These are phyloP conservation scores for Micromesistius poutassou DNA, from an alignment of 2,797 vertebrate species.

Conservation along the genomic window DNA sequence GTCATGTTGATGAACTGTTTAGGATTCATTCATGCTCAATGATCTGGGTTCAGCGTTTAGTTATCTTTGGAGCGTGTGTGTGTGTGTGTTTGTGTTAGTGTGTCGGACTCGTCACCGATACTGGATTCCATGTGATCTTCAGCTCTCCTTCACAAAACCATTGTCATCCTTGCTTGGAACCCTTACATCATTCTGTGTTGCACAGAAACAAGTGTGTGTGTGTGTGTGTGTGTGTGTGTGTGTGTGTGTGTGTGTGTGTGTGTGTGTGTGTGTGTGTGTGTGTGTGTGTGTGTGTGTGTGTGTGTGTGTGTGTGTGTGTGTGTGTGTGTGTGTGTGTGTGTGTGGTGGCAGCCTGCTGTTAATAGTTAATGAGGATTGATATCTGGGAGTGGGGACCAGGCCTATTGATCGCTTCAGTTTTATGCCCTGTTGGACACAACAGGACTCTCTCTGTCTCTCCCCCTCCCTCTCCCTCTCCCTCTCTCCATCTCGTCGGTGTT, in stretches of 20 bases:
- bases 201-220: too few relatives aligned
- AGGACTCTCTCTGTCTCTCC: conserved; percentile 27
- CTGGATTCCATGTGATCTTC: too few relatives aligned
- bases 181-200: too few relatives aligned
- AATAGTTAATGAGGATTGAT: conserved; percentile 80
- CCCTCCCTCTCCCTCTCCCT: conserved; percentile 17
- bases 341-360: conserved; percentile 57
- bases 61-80: background rate
- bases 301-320: too few relatives aligned
- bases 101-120: too few relatives aligned
- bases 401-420: conserved; percentile 68
- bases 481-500: background rate
- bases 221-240: too few relatives aligned
- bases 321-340: background rate
- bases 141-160: too few relatives aligned
- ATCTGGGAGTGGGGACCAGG: conserved; percentile 67
- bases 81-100: background rate
- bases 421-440: conserved; percentile 63
- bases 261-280: too few relatives aligned
- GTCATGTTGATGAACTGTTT: background rate
- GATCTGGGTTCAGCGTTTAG: background rate
- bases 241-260: too few relatives aligned
- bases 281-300: too few relatives aligned
- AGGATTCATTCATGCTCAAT: background rate
- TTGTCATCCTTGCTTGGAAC: too few relatives aligned